A percentile compares a stretch with the other conserved stretches of the same genome.
These are phyloP conservation scores for Hydractinia echinata DNA, from an alignment of 30 jellyfish, hydroid and myxozoan species.

Conservation along the genomic window DNA sequence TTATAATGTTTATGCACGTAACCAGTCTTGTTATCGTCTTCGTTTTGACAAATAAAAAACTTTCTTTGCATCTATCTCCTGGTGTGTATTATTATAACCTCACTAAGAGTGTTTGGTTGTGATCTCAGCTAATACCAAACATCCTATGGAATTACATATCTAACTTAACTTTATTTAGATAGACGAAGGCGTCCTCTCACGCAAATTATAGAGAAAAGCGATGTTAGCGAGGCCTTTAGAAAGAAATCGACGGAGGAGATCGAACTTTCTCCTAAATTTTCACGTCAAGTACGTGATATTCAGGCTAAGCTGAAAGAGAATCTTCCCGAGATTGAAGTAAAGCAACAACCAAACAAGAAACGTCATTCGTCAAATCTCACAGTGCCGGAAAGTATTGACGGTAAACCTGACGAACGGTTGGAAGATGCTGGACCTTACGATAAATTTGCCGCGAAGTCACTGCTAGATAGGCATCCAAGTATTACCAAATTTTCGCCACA, in stretches of 20 bases:
- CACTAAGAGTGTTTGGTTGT: no score
- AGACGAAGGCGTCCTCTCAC: conserved; percentile 52
- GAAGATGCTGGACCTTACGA: conserved; percentile 44
- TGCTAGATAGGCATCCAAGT: conserved; percentile 64
- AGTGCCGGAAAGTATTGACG: not conserved
- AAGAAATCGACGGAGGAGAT: not conserved
- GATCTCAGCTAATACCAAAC: no score
- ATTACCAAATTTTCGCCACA: conserved; percentile 46
- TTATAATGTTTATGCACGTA: no score
- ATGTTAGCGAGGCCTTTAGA: not conserved
- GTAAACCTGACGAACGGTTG: not conserved
- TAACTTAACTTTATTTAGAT: not conserved
- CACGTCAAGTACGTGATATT: conserved; percentile 21
- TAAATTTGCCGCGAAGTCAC: conserved; percentile 53
- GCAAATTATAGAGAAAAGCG: conserved; percentile 31
- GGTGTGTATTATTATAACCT: no score
- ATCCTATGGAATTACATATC: not conserved
- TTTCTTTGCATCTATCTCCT: no score
- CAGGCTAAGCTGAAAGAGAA: conserved; percentile 38
- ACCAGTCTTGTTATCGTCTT: no score
- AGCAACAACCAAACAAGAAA: not conserved
- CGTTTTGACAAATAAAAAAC: no score
- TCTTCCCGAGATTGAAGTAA: conserved; percentile 40
- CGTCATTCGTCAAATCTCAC: not conserved
- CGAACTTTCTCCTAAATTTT: not conserved